A percentile compares a stretch with the other conserved stretches of the same genome.
Evolutionary conservation across 1,140 invertebrate genomes (phyloP).

Genomic region (Meteorus sp.): DNA sequence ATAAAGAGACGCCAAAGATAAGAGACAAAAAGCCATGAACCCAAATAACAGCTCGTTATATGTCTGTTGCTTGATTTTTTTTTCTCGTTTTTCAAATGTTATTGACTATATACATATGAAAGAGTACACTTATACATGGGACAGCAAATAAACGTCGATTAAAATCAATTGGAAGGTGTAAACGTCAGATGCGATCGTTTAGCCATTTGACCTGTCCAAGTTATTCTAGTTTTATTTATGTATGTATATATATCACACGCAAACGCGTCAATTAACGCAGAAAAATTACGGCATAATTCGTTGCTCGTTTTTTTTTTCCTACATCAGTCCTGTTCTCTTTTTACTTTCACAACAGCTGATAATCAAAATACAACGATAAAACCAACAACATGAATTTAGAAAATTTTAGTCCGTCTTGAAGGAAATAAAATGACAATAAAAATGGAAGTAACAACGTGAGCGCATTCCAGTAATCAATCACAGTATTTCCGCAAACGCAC

Average conservation of each 20-base stretch:
- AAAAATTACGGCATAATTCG: not conserved
- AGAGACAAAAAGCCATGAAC: too few species aligned
- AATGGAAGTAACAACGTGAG: too few species aligned
- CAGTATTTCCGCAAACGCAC: not conserved
- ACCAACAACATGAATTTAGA: not conserved
- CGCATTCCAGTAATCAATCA: not conserved
- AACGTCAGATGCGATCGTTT: constrained; percentile 52
- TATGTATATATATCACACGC: constrained; percentile 9
- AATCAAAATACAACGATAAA: too few species aligned
- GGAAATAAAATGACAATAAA: too few species aligned
- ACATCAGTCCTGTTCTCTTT: not conserved
- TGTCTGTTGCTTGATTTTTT: too few species aligned
- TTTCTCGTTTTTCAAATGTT: too few species aligned
- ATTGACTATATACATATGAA: too few species aligned
- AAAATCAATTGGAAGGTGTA: constrained; percentile 56
- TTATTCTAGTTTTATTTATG: constrained; percentile 34
- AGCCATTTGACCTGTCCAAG: constrained; percentile 45
- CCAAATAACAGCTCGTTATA: too few species aligned
- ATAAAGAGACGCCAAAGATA: too few species aligned
- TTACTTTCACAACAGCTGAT: not conserved
- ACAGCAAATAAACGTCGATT: constrained; percentile 45
- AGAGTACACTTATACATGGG: too few species aligned
- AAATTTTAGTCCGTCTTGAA: not conserved
- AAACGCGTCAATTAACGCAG: constrained; percentile 27
- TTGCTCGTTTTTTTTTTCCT: too few species aligned